Conservation (phyloP, 2,888 invertebrate genomes). For the Eupithecia vulgata region DNA sequence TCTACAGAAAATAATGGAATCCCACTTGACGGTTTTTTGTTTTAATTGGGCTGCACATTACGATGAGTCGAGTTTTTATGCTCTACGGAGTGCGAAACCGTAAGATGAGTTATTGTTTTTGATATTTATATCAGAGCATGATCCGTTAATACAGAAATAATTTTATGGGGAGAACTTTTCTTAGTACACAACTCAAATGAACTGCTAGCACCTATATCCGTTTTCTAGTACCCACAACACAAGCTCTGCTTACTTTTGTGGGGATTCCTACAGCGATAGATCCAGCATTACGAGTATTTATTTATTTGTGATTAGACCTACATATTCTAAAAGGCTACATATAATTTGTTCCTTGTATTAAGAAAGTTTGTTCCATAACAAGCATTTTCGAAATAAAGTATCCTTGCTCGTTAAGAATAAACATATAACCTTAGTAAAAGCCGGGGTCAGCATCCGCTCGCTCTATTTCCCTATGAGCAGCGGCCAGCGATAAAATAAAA, state of each 20-base stretch:
- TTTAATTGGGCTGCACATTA: slow-evolving; percentile 22
- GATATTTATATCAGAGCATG: neutral
- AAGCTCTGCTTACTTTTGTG: too few relatives aligned
- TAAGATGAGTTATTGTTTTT: neutral
- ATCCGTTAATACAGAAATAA: neutral
- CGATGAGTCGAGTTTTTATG: slow-evolving; percentile 19
- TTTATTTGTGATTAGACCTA: too few relatives aligned
- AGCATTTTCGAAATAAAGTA: neutral
- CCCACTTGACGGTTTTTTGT: slow-evolving; percentile 16
- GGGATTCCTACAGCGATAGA: too few relatives aligned
- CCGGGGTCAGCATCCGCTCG: slow-evolving; percentile 14
- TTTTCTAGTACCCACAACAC: too few relatives aligned
- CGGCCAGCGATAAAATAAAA: slow-evolving; percentile 15
- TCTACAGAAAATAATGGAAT: neutral
- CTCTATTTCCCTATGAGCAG: slow-evolving; percentile 19
- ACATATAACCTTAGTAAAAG: slow-evolving; percentile 14
- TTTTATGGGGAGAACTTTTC: neutral
- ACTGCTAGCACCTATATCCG: neutral
- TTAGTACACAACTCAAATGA: neutral
- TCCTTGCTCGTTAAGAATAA: slow-evolving; percentile 6
- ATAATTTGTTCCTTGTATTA: too few relatives aligned
- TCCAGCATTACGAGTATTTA: too few relatives aligned
- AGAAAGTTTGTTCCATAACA: neutral
- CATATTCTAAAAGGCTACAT: too few relatives aligned
- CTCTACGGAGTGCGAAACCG: slow-evolving; percentile 13